Evolutionary conservation across 92 coral and sea anemone genomes (phyloP).

Genomic region (Phenganax marumi): DNA sequence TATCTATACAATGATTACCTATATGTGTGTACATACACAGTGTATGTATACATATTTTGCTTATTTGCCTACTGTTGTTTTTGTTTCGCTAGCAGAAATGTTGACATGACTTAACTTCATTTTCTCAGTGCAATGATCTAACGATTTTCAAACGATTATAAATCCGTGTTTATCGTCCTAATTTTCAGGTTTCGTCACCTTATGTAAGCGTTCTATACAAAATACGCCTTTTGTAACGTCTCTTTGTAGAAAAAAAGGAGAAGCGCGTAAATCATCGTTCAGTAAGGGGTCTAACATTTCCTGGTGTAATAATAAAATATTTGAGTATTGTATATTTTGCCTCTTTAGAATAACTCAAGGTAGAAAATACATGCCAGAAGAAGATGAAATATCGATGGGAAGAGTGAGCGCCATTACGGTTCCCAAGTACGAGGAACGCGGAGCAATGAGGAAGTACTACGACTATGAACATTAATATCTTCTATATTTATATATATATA

Average conservation of each 20-base stretch:
- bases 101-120: too few species aligned
- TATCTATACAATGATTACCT: background rate
- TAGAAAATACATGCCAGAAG: background rate
- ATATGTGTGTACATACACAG: background rate
- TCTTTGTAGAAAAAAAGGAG: too few species aligned
- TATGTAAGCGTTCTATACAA: too few species aligned
- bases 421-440: slow-evolving; percentile 6
- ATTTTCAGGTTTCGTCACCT: too few species aligned
- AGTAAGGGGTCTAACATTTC: background rate
- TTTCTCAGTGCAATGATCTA: too few species aligned
- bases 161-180: too few species aligned
- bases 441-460: background rate
- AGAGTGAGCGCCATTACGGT: background rate
- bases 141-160: too few species aligned
- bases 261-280: too few species aligned
- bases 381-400: slow-evolving; percentile 9
- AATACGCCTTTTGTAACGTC: too few species aligned
- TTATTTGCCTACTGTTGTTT: too few species aligned
- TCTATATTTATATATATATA: background rate
- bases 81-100: too few species aligned
- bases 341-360: background rate
- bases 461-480: background rate
- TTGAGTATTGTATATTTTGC: background rate
- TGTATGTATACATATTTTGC: too few species aligned
- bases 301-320: background rate